Evolutionary conservation across 1,140 invertebrate genomes (phyloP), one percentile per base, ranked within the genome.

Genomic region (Drosophila miranda): DNA sequence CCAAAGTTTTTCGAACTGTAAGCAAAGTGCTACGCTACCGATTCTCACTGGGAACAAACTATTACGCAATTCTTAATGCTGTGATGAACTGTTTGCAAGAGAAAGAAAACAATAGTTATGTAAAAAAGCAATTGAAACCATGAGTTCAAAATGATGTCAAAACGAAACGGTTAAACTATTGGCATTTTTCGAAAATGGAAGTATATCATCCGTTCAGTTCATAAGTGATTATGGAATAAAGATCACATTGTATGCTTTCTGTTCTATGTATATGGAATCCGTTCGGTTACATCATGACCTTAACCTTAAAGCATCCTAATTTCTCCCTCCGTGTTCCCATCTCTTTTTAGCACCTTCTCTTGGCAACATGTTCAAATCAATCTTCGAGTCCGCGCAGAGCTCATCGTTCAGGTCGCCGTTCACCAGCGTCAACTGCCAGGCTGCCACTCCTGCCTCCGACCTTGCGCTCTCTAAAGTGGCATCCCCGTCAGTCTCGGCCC

Each of bases 331-430:
- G 9, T 11, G 9, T 34, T 3, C 28, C n/a, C 34, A 26, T 28
- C 23, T 28, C 19, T 50, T 13, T 42, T 42, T 44, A 77, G 64
- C 49, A 46, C 28, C 60, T 41, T 46, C 19, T 61, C 30, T 60
- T 67, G 68, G 13, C 77, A 86, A 61, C 45, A 86, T 86, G 81
- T 95, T 95, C 91, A 93, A 94, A 73, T 95, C 94, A 66, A 89
- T 96, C 69, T 78, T 95, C 75, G 95, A 96, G 87, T 92, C 94
- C 77, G 94, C 94, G 51, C 95, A 95, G 92, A 95, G 93, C 91
- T 96, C 94, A 82, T 94, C 94, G 21, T 96, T 97, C 92, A 92
- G 92, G 64, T 93, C 93, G 59, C 94, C 95, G 16, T 93, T 96
- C 75, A 92, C 93, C 55, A 92, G 92, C 26, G 94, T 92, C 30